Percentiles rank a stretch among this genome's conserved stretches.
Evolutionary conservation across 2,888 invertebrate genomes (phyloP).

Genomic region (Anaspis maculata): DNA sequence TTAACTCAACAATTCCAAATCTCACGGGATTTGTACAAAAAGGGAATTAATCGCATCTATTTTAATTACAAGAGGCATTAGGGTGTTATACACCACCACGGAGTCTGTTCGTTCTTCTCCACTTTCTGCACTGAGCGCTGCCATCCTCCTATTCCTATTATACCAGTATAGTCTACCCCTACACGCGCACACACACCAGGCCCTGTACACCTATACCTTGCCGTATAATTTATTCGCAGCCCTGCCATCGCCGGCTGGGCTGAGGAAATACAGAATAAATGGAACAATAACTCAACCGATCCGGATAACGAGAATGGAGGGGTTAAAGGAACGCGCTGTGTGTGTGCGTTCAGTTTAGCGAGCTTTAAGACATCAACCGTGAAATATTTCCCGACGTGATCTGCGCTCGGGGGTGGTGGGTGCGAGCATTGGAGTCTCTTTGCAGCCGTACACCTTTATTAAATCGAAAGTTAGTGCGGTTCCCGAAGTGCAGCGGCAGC

Average conservation of each 20-base stretch:
- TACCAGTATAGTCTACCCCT: too few relatives aligned
- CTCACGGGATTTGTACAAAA: conserved; percentile 11
- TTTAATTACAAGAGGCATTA: conserved; percentile 20
- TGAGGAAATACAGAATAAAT: conserved; percentile 29
- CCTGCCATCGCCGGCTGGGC: conserved; percentile 13
- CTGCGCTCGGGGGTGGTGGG: too few relatives aligned
- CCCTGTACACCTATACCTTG: conserved; percentile 14
- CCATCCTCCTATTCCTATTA: too few relatives aligned
- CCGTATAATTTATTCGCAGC: conserved; percentile 23
- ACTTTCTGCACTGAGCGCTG: too few relatives aligned
- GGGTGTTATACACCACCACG: conserved; percentile 20
- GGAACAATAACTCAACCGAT: conserved; percentile 27
- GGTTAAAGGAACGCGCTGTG: conserved; percentile 4
- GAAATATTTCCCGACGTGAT: conserved; percentile 7
- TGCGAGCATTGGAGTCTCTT: too few relatives aligned
- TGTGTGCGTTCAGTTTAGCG: conserved; percentile 5
- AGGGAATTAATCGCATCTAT: conserved; percentile 22
- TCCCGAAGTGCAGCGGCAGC: too few relatives aligned
- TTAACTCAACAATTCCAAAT: conserved; percentile 15
- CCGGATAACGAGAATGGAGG: conserved; percentile 17
- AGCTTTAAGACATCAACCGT: conserved; percentile 7
- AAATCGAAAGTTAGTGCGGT: too few relatives aligned
- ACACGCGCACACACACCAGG: too few relatives aligned
- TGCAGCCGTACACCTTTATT: too few relatives aligned
- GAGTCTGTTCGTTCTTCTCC: too few relatives aligned